These are phyloP conservation scores for Xenopus laevis DNA, from an alignment of 2,113 vertebrate genomes.

Conservation along the genomic window DNA sequence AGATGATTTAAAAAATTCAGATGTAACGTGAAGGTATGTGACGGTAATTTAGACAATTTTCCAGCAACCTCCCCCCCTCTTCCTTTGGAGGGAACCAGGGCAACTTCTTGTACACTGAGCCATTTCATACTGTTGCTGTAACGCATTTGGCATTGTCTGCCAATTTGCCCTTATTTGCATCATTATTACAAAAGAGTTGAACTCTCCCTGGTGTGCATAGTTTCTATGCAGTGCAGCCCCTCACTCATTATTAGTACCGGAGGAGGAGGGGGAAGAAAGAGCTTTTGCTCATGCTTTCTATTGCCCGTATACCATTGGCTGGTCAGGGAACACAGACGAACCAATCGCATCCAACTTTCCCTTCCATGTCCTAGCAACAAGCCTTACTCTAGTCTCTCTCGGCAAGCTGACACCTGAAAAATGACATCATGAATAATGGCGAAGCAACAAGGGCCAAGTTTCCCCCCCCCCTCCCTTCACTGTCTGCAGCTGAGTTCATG, in stretches of 20 bases:
- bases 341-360: slow-evolving; percentile 73
- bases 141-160: not conserved
- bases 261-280: slow-evolving; percentile 49
- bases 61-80: too few relatives aligned
- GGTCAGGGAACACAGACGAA: slow-evolving; percentile 52
- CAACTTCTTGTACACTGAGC: too few relatives aligned
- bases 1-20: too few relatives aligned
- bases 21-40: too few relatives aligned
- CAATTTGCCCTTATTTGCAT: not conserved
- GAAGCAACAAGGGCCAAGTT: slow-evolving; percentile 64
- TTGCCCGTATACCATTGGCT: slow-evolving; percentile 68
- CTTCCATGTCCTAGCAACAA: slow-evolving; percentile 92
- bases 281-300: slow-evolving; percentile 51
- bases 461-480: slow-evolving; percentile 41
- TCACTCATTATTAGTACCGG: slow-evolving; percentile 78
- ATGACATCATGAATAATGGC: slow-evolving; percentile 81
- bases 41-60: too few relatives aligned
- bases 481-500: slow-evolving; percentile 73
- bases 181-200: not conserved
- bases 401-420: slow-evolving; percentile 81
- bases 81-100: too few relatives aligned
- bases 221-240: slow-evolving; percentile 60
- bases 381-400: slow-evolving; percentile 67
- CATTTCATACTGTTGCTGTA: too few relatives aligned
- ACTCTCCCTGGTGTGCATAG: not conserved